Evolutionary conservation across 2,888 invertebrate genomes (phyloP).

Genomic region (Matsumyia berberina): DNA sequence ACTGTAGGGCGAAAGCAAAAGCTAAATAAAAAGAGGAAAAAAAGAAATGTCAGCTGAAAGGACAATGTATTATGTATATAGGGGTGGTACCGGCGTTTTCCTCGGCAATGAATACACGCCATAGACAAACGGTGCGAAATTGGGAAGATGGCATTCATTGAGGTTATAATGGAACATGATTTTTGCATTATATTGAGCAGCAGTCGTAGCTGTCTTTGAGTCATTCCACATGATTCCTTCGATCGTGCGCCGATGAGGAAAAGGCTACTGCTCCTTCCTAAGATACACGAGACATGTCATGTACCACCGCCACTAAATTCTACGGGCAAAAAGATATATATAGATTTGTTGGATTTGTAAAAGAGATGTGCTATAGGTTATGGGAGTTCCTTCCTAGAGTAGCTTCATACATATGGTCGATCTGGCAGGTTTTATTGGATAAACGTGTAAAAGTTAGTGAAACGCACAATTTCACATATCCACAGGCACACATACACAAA

Average conservation of each 20-base stretch:
- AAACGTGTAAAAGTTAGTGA: constrained; percentile 75
- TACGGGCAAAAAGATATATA: constrained; percentile 31
- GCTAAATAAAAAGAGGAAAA: constrained; percentile 25
- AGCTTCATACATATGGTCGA: constrained; percentile 63
- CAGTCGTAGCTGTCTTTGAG: constrained; percentile 54
- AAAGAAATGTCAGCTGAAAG: constrained; percentile 62
- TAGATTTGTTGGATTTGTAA: constrained; percentile 51
- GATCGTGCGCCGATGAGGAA: constrained; percentile 32
- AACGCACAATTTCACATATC: constrained; percentile 67
- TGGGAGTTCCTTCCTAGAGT: constrained; percentile 14
- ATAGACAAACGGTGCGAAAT: constrained; percentile 73
- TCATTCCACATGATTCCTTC: constrained; percentile 68
- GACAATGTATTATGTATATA: constrained; percentile 60
- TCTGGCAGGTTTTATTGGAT: constrained; percentile 76
- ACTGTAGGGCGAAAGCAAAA: constrained; percentile 17
- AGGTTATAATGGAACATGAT: constrained; percentile 76
- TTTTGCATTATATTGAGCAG: constrained; percentile 74
- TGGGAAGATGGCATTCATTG: constrained; percentile 75
- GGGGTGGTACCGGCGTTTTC: constrained; percentile 42
- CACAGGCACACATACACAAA: constrained; percentile 19
- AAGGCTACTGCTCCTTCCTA: constrained; percentile 39
- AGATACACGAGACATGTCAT: constrained; percentile 70
- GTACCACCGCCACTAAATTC: constrained; percentile 57
- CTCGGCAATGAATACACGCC: constrained; percentile 55
- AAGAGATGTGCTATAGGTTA: constrained; percentile 15